Evolutionary conservation across 2,888 invertebrate genomes (phyloP), one percentile per base, ranked within the genome.

Genomic region (Euzophera pinguis): DNA sequence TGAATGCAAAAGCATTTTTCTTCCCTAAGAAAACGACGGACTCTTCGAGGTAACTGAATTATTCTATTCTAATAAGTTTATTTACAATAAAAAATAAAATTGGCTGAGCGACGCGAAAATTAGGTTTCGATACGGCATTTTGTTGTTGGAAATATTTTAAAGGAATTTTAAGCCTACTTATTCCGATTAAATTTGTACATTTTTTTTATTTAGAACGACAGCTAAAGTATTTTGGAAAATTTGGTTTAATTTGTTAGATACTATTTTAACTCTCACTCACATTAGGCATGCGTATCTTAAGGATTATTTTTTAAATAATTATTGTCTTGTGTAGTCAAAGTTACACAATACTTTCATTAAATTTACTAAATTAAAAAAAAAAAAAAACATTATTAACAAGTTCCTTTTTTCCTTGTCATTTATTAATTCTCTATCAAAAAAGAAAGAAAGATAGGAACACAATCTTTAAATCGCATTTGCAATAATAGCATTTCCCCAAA

Each of bases 41-140:
- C 68, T 66, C 69, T 69, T 65, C 64, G 65, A 68, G 65, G 73
- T 84, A 84, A 88, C 71, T 73, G 74, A 82, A 84, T 88, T 88
- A 87, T 86, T 83, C 73, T 83, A 79, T 85, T 85, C 75, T 78
- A 84, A 85, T 84, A 84, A 80, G 73, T 84, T 86, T 81, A 86
- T 80, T 86, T 69, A 85, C 84, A 87, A 84, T 84, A 76, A 81
- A 64, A 52, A 62, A 67, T 53, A 71, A 75, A 74, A 73, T 49
- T 57, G 56, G 55, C 53, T 50, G 57, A 54, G 47, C 61, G 61
- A 57, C 50, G 56, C 42, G 59, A 53, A 63, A 70, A 72, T 70
- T 62, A 62, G 56, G 58, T 69, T 70, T 65, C 53, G 54, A 61
- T 60, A 49, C 39, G 47, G 47, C 7, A 35, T 55, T 58, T 60